Conservation (phyloP, 2,888 invertebrate genomes). For the Gymnocheta viridis region DNA sequence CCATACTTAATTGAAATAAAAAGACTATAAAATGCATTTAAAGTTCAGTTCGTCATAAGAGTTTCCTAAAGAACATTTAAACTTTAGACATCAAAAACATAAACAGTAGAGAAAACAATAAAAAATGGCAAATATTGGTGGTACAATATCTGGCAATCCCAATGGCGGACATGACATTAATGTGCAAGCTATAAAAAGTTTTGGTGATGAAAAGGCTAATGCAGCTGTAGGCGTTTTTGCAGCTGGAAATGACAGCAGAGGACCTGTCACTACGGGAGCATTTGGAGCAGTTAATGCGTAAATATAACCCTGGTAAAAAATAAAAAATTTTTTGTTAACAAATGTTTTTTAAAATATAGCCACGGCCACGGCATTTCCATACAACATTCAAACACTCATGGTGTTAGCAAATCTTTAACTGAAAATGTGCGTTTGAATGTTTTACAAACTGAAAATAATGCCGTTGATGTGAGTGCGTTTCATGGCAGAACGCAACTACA, state of each 20-base stretch:
- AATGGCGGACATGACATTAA: slow-evolving; percentile 72
- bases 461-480: slow-evolving; percentile 74
- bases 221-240: slow-evolving; percentile 75
- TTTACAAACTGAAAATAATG: slow-evolving; percentile 70
- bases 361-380: slow-evolving; percentile 75
- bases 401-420: slow-evolving; percentile 71
- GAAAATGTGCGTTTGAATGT: slow-evolving; percentile 73
- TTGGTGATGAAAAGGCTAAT: slow-evolving; percentile 72
- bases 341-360: slow-evolving; percentile 64
- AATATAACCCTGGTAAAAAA: background rate
- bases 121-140: slow-evolving; percentile 66
- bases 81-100: slow-evolving; percentile 26
- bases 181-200: slow-evolving; percentile 64
- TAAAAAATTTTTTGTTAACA: background rate
- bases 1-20: background rate
- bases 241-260: slow-evolving; percentile 71
- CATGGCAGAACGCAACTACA: slow-evolving; percentile 73
- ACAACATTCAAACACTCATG: slow-evolving; percentile 74
- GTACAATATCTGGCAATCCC: slow-evolving; percentile 72
- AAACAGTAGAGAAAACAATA: background rate
- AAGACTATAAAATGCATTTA: slow-evolving; percentile 37
- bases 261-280: slow-evolving; percentile 75
- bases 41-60: background rate
- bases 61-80: slow-evolving; percentile 29
- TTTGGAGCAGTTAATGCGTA: slow-evolving; percentile 75